phyloP scores from a whole-genome alignment of 2,797 vertebrate genomes.

The Eidolon dupreanum region DNA sequence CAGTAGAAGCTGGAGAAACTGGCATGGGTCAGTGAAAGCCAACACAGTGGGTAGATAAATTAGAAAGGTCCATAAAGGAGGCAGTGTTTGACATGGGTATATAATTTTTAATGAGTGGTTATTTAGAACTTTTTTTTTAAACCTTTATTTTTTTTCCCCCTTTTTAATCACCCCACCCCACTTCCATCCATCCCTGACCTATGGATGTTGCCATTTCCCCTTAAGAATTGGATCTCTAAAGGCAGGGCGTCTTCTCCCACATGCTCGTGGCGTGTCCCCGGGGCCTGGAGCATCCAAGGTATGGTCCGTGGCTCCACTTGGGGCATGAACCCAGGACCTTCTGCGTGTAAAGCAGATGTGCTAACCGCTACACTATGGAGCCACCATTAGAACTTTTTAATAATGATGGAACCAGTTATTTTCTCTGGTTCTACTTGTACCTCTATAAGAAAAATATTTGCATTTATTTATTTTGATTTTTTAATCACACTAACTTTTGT shows the following conservation, averaged over 20 bases:
- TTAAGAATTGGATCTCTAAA: too few species aligned
- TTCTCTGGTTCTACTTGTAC: constrained; percentile 2
- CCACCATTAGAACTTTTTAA: neutral
- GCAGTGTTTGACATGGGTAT: neutral
- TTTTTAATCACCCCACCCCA: too few species aligned
- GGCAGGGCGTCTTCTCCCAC: too few species aligned
- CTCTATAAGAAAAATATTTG: neutral
- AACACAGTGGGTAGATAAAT: neutral
- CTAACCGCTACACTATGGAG: too few species aligned
- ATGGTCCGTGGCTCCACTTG: too few species aligned
- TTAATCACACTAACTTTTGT: neutral
- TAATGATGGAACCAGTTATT: neutral
- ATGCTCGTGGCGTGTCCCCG: too few species aligned
- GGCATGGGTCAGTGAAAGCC: neutral
- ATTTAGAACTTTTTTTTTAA: neutral
- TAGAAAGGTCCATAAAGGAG: neutral
- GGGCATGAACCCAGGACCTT: too few species aligned
- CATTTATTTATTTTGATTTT: neutral
- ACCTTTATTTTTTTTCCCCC: too few species aligned
- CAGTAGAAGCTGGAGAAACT: neutral
- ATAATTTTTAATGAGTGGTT: neutral
- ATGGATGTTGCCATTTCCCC: too few species aligned
- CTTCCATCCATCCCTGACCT: too few species aligned
- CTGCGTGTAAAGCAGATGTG: too few species aligned
- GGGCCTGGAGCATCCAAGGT: too few species aligned